These are phyloP conservation scores for Conus canariensis DNA, from an alignment of 2,888 invertebrate species.

Conservation along the genomic window DNA sequence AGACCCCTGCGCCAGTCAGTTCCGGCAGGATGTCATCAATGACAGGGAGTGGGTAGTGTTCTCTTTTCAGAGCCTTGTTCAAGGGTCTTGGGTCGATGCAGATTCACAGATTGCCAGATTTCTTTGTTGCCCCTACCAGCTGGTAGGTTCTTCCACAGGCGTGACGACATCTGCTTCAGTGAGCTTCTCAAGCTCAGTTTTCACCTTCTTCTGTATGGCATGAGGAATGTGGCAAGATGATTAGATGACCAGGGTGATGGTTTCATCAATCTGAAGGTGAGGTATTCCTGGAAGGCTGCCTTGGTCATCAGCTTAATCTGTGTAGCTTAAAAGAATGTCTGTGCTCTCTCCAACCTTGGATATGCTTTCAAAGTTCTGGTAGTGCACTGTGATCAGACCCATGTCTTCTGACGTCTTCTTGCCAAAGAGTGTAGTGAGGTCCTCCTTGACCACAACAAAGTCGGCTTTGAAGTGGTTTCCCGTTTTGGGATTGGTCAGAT, in stretches of 20 bases:
- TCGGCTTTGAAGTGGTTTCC: no score
- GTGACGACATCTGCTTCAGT: slow-evolving; percentile 29
- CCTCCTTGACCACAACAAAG: no score
- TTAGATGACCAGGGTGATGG: slow-evolving; percentile 28
- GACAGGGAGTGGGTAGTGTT: slow-evolving; percentile 31
- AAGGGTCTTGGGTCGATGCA: slow-evolving; percentile 47
- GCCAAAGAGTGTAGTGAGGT: no score
- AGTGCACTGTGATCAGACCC: no score
- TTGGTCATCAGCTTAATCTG: neutral
- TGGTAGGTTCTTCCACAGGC: slow-evolving; percentile 46
- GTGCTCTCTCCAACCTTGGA: neutral
- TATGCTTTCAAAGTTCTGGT: slow-evolving; percentile 26
- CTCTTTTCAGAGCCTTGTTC: slow-evolving; percentile 50
- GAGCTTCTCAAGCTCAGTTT: slow-evolving; percentile 36
- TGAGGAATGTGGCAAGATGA: slow-evolving; percentile 42
- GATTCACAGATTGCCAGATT: slow-evolving; percentile 34
- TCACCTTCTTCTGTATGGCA: slow-evolving; percentile 36
- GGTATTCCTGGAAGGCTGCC: slow-evolving; percentile 28
- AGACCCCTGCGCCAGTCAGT: slow-evolving; percentile 36
- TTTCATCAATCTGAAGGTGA: slow-evolving; percentile 32
- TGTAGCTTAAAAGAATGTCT: neutral
- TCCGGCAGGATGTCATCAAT: slow-evolving; percentile 41
- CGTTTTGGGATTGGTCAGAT: no score
- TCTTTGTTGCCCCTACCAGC: slow-evolving; percentile 43
- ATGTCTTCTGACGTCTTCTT: no score